Conservation (phyloP, 2,113 vertebrate species). For the Hippocampus comes region DNA sequence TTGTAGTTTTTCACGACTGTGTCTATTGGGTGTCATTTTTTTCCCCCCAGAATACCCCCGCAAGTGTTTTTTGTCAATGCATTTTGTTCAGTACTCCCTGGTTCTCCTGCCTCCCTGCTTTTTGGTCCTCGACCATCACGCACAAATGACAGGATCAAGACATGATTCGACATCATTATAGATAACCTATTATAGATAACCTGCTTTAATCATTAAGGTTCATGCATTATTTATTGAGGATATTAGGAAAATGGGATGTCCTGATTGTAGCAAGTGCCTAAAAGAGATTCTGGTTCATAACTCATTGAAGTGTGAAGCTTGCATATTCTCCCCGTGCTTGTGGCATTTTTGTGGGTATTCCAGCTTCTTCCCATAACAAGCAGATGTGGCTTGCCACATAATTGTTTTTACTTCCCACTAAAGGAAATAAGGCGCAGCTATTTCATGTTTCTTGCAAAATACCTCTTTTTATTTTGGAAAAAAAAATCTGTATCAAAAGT, state of each 20-base stretch:
- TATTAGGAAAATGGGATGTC: not conserved
- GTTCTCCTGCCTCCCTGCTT: no score
- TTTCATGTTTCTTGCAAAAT: not conserved
- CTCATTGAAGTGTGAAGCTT: not conserved
- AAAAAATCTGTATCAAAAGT: not conserved
- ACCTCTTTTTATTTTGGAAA: not conserved
- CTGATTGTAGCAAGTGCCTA: not conserved
- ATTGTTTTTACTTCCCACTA: no score
- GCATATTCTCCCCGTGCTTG: not conserved
- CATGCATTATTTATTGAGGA: not conserved
- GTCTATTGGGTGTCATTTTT: no score
- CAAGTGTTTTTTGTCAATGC: no score
- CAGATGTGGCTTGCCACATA: not conserved
- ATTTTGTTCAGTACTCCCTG: no score
- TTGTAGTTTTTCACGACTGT: no score
- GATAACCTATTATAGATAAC: not conserved
- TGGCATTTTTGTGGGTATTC: not conserved
- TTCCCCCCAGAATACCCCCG: no score
- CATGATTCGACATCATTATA: not conserved
- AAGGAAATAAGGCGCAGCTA: not conserved
- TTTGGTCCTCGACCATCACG: no score
- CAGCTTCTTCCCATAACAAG: not conserved
- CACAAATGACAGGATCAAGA: no score
- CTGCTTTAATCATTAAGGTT: not conserved
- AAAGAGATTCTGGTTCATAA: not conserved